Conservation (phyloP, 64 coral and sea anemone species). For the Actinia equina region DNA sequence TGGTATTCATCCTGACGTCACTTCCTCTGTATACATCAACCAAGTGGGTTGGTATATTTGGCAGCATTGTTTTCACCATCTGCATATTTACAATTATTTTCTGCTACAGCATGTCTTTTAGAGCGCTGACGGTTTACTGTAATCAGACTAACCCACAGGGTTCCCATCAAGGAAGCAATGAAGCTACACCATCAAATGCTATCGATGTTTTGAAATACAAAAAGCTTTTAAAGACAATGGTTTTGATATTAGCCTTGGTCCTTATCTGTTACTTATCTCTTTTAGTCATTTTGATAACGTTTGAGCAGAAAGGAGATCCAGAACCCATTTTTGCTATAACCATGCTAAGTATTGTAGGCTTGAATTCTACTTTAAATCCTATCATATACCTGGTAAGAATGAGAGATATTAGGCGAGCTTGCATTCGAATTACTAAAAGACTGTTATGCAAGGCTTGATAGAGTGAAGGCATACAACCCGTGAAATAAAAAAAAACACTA, state of each 20-base stretch:
- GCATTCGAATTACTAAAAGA: not conserved
- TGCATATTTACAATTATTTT: not conserved
- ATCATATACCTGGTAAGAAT: not conserved
- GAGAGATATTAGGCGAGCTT: not conserved
- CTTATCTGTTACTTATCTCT: too few relatives aligned
- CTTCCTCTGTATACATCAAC: not conserved
- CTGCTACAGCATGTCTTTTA: not conserved
- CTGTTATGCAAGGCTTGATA: too few relatives aligned
- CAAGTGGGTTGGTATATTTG: too few relatives aligned
- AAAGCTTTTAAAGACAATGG: constrained; percentile 18
- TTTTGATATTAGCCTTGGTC: not conserved
- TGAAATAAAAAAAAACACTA: too few relatives aligned
- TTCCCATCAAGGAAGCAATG: not conserved
- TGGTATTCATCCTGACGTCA: not conserved
- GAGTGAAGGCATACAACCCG: too few relatives aligned
- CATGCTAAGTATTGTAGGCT: not conserved
- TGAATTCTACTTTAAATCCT: not conserved
- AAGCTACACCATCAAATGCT: not conserved
- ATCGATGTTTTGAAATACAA: not conserved
- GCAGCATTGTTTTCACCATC: too few relatives aligned
- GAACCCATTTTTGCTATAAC: too few relatives aligned
- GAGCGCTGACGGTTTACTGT: not conserved
- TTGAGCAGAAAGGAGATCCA: too few relatives aligned
- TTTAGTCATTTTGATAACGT: too few relatives aligned
- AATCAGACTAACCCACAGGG: not conserved